Percentiles rank a stretch among this genome's conserved stretches.
These are phyloP conservation scores for Bursaphelenchus okinawaensis DNA, from an alignment of 2,888 invertebrate genomes.

Conservation along the genomic window DNA sequence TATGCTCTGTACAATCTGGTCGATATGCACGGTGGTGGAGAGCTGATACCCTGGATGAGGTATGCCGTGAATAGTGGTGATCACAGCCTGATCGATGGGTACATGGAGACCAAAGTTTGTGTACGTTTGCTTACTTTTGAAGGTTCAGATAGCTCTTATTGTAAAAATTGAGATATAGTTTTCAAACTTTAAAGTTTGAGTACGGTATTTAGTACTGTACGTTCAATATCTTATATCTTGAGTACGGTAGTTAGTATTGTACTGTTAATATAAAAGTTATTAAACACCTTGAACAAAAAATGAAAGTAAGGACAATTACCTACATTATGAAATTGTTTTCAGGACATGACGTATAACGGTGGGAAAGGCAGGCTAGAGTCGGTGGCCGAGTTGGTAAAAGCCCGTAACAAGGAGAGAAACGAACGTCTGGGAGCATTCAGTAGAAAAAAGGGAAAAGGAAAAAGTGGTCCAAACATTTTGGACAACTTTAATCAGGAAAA, in stretches of 20 bases:
- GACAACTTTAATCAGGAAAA: constrained; percentile 52
- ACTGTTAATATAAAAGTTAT: too few relatives aligned
- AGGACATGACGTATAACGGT: constrained; percentile 85
- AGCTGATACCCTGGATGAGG: constrained; percentile 75
- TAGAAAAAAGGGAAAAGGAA: constrained; percentile 53
- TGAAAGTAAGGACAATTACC: too few relatives aligned
- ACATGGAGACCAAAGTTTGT: constrained; percentile 18
- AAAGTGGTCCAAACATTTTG: constrained; percentile 55
- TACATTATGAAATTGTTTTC: too few relatives aligned
- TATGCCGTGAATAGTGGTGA: constrained; percentile 48
- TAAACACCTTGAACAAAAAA: too few relatives aligned
- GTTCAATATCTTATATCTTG: too few relatives aligned
- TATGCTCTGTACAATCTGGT: constrained; percentile 70
- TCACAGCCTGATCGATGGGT: constrained; percentile 27
- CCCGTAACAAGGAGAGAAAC: constrained; percentile 68
- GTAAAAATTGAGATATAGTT: too few relatives aligned
- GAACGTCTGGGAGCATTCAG: constrained; percentile 45
- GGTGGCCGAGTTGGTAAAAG: constrained; percentile 77
- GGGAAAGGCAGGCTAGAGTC: constrained; percentile 86
- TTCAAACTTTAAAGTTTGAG: too few relatives aligned
- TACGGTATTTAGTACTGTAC: too few relatives aligned
- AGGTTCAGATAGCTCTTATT: too few relatives aligned
- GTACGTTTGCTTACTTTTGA: too few relatives aligned
- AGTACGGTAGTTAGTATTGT: too few relatives aligned
- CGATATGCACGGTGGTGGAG: constrained; percentile 78